Conservation (phyloP, 2,113 vertebrate species). For the Syrrhaptes paradoxus region DNA sequence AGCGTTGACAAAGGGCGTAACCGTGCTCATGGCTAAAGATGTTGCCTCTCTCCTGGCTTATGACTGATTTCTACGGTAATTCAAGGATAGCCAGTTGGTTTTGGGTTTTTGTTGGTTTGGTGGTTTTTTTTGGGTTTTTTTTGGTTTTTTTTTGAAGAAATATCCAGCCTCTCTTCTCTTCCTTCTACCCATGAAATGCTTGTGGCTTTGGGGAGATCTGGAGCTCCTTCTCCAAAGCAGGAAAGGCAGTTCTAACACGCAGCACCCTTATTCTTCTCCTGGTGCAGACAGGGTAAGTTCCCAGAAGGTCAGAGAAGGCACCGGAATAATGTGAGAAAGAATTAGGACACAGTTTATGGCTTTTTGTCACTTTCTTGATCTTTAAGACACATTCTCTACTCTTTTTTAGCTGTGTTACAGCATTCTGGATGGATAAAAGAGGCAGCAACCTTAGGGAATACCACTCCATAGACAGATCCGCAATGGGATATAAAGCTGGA, state of each 20-base stretch:
- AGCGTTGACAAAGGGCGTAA: constrained; percentile 28
- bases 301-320: neutral
- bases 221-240: neutral
- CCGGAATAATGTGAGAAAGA: neutral
- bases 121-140: too few species aligned
- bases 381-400: neutral
- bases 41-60: neutral
- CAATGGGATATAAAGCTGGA: neutral
- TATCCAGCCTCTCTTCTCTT: neutral
- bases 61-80: neutral
- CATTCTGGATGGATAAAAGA: neutral
- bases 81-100: neutral
- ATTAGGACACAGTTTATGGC: neutral
- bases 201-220: neutral
- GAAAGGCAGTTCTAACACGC: neutral
- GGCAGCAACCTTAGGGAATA: neutral
- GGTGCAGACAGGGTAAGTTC: neutral
- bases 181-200: neutral
- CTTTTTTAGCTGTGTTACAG: neutral
- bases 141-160: neutral
- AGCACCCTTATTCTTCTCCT: neutral
- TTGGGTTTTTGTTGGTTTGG: too few species aligned
- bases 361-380: neutral
- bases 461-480: neutral
- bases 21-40: neutral